Evolutionary conservation across 2,888 invertebrate species (phyloP).

Genomic region (Phalangium opilio): DNA sequence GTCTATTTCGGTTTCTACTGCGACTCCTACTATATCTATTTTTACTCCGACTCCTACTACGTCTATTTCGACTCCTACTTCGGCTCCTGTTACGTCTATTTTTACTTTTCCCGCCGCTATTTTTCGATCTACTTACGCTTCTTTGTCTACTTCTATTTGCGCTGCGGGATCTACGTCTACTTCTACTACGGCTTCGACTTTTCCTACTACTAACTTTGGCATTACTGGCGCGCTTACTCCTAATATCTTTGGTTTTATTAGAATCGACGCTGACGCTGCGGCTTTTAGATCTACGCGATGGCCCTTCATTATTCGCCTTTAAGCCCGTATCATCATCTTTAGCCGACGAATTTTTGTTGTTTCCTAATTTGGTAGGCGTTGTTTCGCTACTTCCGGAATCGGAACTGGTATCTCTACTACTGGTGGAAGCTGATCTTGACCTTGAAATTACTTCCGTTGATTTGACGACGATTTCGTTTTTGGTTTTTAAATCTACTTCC

Average conservation of each 20-base stretch:
- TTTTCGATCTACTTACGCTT: not conserved
- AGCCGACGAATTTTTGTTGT: no score
- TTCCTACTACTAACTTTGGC: not conserved
- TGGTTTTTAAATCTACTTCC: no score
- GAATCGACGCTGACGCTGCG: not conserved
- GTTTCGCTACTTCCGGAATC: no score
- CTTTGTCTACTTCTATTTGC: not conserved
- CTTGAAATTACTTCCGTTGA: no score
- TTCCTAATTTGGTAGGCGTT: no score
- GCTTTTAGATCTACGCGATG: no score
- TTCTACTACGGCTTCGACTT: conserved; percentile 5
- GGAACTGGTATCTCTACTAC: no score
- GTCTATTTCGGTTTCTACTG: no score
- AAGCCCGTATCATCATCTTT: no score
- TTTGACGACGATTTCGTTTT: no score
- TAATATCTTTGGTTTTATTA: not conserved
- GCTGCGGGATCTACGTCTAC: not conserved
- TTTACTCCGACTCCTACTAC: conserved; percentile 10
- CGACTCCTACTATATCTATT: conserved; percentile 9
- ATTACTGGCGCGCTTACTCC: not conserved
- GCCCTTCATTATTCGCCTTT: no score
- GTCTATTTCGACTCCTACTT: conserved; percentile 1
- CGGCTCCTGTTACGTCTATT: conserved; percentile 4
- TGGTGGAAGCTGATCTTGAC: no score
- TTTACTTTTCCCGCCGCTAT: conserved; percentile 3